phyloP scores from a whole-genome alignment of 2,113 vertebrate genomes.

The Cyprinodon tularosa region DNA sequence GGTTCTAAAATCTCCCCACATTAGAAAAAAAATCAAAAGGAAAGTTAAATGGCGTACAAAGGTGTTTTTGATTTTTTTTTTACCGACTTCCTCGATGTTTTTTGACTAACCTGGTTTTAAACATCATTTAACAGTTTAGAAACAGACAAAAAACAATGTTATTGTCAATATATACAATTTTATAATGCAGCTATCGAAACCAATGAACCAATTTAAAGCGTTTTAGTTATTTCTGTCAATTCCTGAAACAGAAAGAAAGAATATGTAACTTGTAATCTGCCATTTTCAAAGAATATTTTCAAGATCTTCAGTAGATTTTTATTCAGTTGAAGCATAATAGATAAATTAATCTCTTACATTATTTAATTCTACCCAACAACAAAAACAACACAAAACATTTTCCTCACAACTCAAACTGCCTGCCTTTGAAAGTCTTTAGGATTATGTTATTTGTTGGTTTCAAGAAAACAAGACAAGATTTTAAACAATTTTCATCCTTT shows the following conservation, averaged over 20 bases:
- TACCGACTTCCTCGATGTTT: background rate
- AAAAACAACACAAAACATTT: too few species aligned
- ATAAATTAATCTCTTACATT: too few species aligned
- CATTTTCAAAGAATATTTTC: too few species aligned
- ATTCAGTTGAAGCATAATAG: too few species aligned
- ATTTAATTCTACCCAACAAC: too few species aligned
- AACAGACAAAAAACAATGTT: background rate
- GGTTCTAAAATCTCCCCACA: constrained; percentile 27
- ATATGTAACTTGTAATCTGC: background rate
- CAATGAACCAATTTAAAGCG: background rate
- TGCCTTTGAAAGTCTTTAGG: too few species aligned
- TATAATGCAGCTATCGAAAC: background rate
- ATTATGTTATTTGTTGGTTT: too few species aligned
- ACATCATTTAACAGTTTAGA: background rate
- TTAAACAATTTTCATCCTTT: too few species aligned
- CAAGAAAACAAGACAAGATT: too few species aligned
- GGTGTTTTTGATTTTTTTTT: background rate
- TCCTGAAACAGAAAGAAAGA: background rate
- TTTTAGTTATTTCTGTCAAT: background rate
- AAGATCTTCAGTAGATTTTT: too few species aligned
- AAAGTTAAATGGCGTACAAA: background rate
- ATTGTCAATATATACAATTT: background rate
- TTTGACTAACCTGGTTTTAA: background rate
- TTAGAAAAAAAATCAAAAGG: background rate
- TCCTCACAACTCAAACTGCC: too few species aligned